Percentiles rank a stretch among this genome's conserved stretches.
Conservation (phyloP, 2,113 vertebrate species). For the Sigmodon hispidus region DNA sequence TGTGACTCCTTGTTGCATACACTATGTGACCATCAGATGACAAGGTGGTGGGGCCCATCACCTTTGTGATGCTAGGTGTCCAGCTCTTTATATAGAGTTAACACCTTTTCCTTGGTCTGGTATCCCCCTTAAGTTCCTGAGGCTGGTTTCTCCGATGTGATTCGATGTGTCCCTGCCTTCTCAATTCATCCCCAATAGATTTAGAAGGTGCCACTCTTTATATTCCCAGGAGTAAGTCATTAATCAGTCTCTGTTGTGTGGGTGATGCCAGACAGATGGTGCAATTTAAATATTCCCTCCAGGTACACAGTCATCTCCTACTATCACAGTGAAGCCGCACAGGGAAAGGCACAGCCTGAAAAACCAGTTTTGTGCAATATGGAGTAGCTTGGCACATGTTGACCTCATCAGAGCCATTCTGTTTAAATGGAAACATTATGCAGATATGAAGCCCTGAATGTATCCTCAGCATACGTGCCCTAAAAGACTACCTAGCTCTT, state of each 20-base stretch:
- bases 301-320: not conserved
- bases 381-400: not conserved
- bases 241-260: not conserved
- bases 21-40: not conserved
- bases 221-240: not conserved
- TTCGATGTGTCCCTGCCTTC: not conserved
- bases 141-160: not conserved
- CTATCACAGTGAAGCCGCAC: not conserved
- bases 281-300: not conserved
- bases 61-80: not conserved
- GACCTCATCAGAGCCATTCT: not conserved
- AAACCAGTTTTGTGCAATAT: not conserved
- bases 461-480: not conserved
- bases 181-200: not conserved
- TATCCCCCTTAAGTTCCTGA: not conserved
- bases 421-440: conserved; percentile 46
- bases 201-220: not conserved
- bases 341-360: not conserved
- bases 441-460: not conserved
- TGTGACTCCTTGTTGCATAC: not conserved
- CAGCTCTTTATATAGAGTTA: not conserved
- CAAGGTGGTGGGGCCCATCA: not conserved
- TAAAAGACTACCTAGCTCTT: conserved; percentile 18
- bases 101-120: not conserved
- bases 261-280: not conserved